Evolutionary conservation across 2,888 invertebrate species (phyloP).

Genomic region (Lasioglossum figueresi): DNA sequence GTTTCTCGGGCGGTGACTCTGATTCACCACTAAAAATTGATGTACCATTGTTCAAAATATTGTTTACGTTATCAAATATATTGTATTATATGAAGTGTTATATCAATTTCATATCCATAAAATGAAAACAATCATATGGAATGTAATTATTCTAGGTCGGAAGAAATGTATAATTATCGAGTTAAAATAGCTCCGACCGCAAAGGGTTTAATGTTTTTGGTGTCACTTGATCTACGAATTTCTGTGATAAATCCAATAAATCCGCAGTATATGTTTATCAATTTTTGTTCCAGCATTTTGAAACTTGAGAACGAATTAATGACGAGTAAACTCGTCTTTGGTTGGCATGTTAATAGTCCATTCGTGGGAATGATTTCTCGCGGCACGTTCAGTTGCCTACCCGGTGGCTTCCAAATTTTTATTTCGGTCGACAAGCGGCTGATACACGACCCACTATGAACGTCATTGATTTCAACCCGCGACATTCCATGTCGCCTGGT

Average conservation of each 20-base stretch:
- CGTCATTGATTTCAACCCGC: conserved; percentile 33
- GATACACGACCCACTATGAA: conserved; percentile 9
- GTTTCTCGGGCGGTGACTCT: too few relatives aligned
- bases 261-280: neutral
- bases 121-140: too few relatives aligned
- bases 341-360: neutral
- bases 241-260: neutral
- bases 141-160: too few relatives aligned
- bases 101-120: too few relatives aligned
- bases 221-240: neutral
- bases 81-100: too few relatives aligned
- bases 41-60: too few relatives aligned
- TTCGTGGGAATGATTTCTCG: neutral
- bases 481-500: conserved; percentile 32
- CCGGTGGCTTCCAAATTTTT: neutral
- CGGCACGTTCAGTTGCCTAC: neutral
- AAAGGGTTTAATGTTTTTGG: too few relatives aligned
- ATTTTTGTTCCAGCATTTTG: neutral
- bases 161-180: too few relatives aligned
- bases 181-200: too few relatives aligned
- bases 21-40: too few relatives aligned
- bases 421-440: neutral
- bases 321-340: neutral
- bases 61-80: too few relatives aligned
- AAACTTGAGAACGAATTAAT: neutral